Evolutionary conservation across 1,140 invertebrate genomes (phyloP).

Genomic region (Venturia canescens): DNA sequence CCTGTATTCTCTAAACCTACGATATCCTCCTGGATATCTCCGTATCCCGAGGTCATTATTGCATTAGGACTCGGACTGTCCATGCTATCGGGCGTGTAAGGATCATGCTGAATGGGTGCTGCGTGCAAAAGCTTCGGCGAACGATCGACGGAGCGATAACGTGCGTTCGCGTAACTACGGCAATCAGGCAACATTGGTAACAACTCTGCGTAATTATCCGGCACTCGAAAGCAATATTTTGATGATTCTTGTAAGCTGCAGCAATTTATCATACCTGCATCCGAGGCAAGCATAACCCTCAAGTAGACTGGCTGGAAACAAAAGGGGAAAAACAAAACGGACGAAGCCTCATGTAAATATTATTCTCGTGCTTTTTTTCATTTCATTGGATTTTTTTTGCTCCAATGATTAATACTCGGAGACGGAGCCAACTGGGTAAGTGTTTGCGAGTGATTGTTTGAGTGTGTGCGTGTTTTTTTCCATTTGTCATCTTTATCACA

Average conservation of each 20-base stretch:
- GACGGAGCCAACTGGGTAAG: conserved; percentile 5
- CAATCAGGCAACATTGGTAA: conserved; percentile 74
- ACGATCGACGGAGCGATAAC: conserved; percentile 63
- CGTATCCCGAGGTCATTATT: conserved; percentile 62
- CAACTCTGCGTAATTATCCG: conserved; percentile 74
- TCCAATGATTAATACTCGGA: not conserved
- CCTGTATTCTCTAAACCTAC: conserved; percentile 51
- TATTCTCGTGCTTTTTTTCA: conserved; percentile 25
- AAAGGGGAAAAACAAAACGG: conserved; percentile 56
- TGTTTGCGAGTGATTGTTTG: not conserved
- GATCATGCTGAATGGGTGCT: conserved; percentile 79
- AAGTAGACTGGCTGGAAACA: conserved; percentile 89
- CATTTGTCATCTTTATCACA: not conserved
- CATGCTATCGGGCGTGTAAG: conserved; percentile 87
- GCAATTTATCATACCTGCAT: conserved; percentile 88
- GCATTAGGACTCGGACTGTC: conserved; percentile 85
- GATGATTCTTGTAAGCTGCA: conserved; percentile 74
- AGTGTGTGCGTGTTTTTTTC: not conserved
- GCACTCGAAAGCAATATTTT: conserved; percentile 77
- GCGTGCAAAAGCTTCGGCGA: conserved; percentile 78
- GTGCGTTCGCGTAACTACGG: conserved; percentile 67
- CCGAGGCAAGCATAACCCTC: conserved; percentile 81
- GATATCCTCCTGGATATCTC: conserved; percentile 61
- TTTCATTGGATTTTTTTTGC: not conserved
- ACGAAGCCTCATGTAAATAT: conserved; percentile 44